phyloP scores from a whole-genome alignment of 2,797 vertebrate species.

The Anguilla obscura region DNA sequence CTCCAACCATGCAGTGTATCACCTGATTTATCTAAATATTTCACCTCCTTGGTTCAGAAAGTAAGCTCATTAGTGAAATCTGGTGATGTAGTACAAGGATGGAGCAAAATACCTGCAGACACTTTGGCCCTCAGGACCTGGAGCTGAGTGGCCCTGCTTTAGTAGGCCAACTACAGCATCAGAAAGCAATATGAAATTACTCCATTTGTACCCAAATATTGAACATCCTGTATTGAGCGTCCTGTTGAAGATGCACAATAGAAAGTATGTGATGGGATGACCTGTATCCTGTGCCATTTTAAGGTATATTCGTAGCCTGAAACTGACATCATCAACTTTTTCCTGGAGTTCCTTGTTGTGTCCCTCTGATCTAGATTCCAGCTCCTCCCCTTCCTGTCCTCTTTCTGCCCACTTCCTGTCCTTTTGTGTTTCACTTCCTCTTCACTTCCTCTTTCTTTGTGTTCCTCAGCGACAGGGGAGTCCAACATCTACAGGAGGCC shows the following conservation, averaged over 20 bases:
- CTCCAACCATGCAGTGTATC: too few species aligned
- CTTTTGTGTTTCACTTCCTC: slow-evolving; percentile 32
- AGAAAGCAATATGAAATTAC: background rate
- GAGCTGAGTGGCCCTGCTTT: background rate
- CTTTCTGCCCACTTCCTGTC: background rate
- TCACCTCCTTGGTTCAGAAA: too few species aligned
- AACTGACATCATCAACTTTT: background rate
- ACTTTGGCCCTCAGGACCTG: too few species aligned
- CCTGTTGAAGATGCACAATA: background rate
- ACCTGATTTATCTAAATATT: too few species aligned
- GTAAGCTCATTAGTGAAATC: too few species aligned
- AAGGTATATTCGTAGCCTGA: background rate
- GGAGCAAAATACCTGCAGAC: too few species aligned
- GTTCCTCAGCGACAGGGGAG: slow-evolving; percentile 79
- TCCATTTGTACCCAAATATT: background rate
- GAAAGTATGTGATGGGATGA: background rate
- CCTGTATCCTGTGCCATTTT: background rate
- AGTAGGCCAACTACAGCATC: background rate
- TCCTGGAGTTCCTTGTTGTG: background rate
- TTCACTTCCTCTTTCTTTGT: slow-evolving; percentile 47
- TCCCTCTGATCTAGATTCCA: slow-evolving; percentile 9
- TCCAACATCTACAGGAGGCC: slow-evolving; percentile 94
- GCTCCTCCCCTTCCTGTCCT: background rate
- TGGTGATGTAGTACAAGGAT: too few species aligned
- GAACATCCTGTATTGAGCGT: background rate